phyloP scores from a whole-genome alignment of 2,888 invertebrate species.

The Sialis fuliginosa region DNA sequence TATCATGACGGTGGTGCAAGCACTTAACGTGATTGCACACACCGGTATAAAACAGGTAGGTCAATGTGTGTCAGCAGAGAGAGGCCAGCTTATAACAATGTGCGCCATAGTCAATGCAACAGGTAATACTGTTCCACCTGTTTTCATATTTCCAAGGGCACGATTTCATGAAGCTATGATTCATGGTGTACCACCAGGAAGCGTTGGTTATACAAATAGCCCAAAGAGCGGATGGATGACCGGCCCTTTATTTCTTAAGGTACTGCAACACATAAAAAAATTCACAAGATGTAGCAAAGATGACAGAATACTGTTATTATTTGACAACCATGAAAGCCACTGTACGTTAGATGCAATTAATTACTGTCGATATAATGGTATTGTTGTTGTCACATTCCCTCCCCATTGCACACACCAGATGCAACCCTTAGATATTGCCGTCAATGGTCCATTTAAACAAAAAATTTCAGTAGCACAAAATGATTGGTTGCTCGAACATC shows the following conservation, averaged over 20 bases:
- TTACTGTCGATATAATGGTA: conserved; percentile 17
- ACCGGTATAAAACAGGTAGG: conserved; percentile 10
- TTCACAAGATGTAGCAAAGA: conserved; percentile 11
- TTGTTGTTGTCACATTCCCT: conserved; percentile 18
- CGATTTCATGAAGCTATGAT: conserved; percentile 12
- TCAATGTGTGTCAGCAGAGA: conserved; percentile 10
- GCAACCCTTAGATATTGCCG: conserved; percentile 14
- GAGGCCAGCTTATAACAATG: conserved; percentile 12
- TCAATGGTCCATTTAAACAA: conserved; percentile 16
- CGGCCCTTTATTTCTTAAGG: conserved; percentile 14
- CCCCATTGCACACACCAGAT: conserved; percentile 18
- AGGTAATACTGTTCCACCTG: conserved; percentile 14
- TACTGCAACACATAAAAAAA: conserved; percentile 9
- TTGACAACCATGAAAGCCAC: conserved; percentile 9
- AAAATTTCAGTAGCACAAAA: conserved; percentile 14
- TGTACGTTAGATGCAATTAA: conserved; percentile 9
- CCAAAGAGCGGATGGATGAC: conserved; percentile 16
- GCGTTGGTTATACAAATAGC: conserved; percentile 14
- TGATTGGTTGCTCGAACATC: conserved; percentile 14
- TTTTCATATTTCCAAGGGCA: conserved; percentile 11
- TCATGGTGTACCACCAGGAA: conserved; percentile 9
- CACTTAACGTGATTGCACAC: conserved; percentile 10
- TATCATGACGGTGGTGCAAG: conserved; percentile 13
- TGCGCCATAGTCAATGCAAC: conserved; percentile 12
- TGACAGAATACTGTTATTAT: conserved; percentile 6